Base-by-base conservation (phyloP, 2,113 vertebrate genomes). In the Poecilia latipinna region DNA sequence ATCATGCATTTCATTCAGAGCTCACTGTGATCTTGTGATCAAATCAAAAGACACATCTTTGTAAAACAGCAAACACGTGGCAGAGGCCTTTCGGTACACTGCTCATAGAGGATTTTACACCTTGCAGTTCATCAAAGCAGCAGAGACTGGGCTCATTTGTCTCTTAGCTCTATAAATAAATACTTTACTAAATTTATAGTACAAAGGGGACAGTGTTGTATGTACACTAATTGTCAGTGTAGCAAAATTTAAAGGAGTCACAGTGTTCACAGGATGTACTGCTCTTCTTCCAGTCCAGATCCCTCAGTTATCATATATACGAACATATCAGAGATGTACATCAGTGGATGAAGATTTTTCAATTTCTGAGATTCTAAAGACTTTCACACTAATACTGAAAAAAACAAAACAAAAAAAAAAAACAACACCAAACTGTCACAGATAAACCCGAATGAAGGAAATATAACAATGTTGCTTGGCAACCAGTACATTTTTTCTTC, bases 21-120 rank as follows among this genome's bases (percentile, higher is more conserved):
- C 78, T 78, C 70, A 4, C 35, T 3, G 7, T 85, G 88, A 92
- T 92, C 93, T 93, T 87, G 87, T 83, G 90, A 24, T 87, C 92
- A 86, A 73, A 77, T 80, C 80, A 79, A 77, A 85, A 28, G 68
- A 70, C 71, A n/a, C 35, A 60, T 61, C n/a, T 68, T 72, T 28
- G 26, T 39, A 78, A 76, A 48, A 51, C 65, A 63, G 71, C 71
- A 66, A 72, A 67, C 60, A 11, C 4, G 0, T 39, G 29, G 61
- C 6, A 12, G 24, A 69, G 32, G 19, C 71, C 44, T 61, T 70
- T 69, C 1, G 39, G 61, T 24, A n/a, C 66, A 57, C 5, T 0
- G 29, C 44, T 12, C 65, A 64, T 19, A 57, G 0, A 68, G 17
- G 8, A 39, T 12, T 35, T 57, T 71, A 31, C 51, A 44, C 67